These are phyloP conservation scores for Yponomeuta malinellus DNA, from an alignment of 2,888 invertebrate species.

Conservation along the genomic window DNA sequence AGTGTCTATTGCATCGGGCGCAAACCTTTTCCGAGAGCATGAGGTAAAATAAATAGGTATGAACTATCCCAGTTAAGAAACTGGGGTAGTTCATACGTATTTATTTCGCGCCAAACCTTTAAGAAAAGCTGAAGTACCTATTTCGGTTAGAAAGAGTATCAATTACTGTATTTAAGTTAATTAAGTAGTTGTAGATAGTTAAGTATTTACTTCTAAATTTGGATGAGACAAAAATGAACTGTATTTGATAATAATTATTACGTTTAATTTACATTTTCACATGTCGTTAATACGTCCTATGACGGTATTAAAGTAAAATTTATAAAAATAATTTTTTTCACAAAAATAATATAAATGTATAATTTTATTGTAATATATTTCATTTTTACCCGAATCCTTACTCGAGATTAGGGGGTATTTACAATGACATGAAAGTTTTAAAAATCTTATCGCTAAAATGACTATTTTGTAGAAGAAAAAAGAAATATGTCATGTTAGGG, in stretches of 20 bases:
- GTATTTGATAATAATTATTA: conserved; percentile 28
- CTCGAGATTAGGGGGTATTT: conserved; percentile 40
- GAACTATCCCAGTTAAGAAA: no score
- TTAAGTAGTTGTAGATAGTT: not conserved
- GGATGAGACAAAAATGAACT: not conserved
- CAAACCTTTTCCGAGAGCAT: no score
- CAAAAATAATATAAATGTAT: conserved; percentile 33
- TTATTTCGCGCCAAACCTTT: no score
- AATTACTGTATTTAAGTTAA: no score
- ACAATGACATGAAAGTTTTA: conserved; percentile 41
- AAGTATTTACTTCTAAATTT: not conserved
- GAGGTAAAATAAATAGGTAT: no score
- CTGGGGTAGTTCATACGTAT: no score
- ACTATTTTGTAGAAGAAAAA: conserved; percentile 36
- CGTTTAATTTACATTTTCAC: conserved; percentile 59
- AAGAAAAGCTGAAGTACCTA: no score
- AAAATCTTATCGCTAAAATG: conserved; percentile 55
- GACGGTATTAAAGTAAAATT: conserved; percentile 32
- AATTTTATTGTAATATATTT: conserved; percentile 32
- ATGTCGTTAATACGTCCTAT: conserved; percentile 38
- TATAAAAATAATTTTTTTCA: conserved; percentile 63
- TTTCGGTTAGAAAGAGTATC: no score
- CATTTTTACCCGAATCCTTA: conserved; percentile 26
- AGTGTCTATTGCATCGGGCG: no score
- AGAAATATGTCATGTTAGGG: conserved; percentile 41